Evolutionary conservation across 92 coral and sea anemone genomes (phyloP), one percentile per base, ranked within the genome.

Genomic region (Palythoa heliodiscus): DNA sequence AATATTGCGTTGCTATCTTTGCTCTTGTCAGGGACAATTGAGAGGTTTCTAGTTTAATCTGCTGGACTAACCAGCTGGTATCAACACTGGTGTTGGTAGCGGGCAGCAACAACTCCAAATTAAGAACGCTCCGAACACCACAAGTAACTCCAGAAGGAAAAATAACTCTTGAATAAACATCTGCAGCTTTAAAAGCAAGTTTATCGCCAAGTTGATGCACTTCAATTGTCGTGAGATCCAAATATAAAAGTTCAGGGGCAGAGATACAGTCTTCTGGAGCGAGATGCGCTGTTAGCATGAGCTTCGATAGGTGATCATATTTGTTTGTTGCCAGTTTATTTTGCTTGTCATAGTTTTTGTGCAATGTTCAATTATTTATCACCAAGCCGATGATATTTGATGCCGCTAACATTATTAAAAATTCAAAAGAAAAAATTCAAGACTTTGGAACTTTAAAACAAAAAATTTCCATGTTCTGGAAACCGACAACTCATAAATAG

Each of bases 131-230:
- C 50, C 37, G 17, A 66, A 43, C 22, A 80, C 64, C 14, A 29
- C 29, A 8, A 80, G 43, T 73, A 80, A 52, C 11, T 80, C 74
- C 47, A 80, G 43, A 40, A 80, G 43, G 57, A 79, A 79, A 47
- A 79, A 79, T 38, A 79, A 22, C 57, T 79, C 84, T 66, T 80
- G 84, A 16, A 80, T 73, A 66, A 80, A 64, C 84, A 80, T 80
- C 35, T 29, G 35, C 35, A 29, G 35, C 25, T 10, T 47, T 48
- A n/a, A 5, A 6, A 63, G 25, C 69, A n/a, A 63, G 0, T 63
- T 0, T 63, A 23, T 39, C 7, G 10, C 14, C 25, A 73, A 43
- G 3, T 37, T 82, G 86, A 12, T 11, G 6, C 4, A 58, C 35
- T 29, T 29, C 35, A 29, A 1, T 29, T 29, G 35, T 29, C 35